Conservation (phyloP, 2,888 invertebrate species). For the Chaitophorus viminalis region DNA sequence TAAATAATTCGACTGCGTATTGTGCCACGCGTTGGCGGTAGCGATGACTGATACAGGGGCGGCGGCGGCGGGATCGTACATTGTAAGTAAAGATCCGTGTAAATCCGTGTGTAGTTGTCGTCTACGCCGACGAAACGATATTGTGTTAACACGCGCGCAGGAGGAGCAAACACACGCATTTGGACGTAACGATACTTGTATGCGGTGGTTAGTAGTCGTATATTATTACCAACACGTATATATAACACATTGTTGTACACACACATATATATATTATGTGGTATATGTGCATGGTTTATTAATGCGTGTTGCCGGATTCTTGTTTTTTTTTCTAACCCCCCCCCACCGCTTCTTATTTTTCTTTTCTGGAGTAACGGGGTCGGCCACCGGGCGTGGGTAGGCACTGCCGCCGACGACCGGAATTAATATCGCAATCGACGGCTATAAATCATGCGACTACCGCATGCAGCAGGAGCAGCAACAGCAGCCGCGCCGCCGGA, state of each 20-base stretch:
- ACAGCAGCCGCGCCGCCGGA: neutral
- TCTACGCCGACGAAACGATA: conserved; percentile 23
- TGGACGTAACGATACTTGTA: neutral
- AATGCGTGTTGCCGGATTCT: conserved; percentile 48
- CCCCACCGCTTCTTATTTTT: neutral
- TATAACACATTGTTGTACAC: neutral
- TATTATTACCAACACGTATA: neutral
- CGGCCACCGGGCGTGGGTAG: conserved; percentile 55
- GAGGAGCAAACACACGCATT: neutral
- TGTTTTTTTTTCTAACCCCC: neutral
- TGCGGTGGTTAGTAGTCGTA: neutral
- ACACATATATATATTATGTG: neutral
- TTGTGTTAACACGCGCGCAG: neutral
- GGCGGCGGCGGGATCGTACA: neutral
- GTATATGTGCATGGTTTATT: conserved; percentile 43
- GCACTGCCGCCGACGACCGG: conserved; percentile 33
- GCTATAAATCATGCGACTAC: conserved; percentile 57
- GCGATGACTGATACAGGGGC: neutral
- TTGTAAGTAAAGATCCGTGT: conserved; percentile 41
- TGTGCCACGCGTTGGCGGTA: neutral
- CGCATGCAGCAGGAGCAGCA: neutral
- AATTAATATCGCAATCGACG: conserved; percentile 57
- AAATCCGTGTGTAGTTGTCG: conserved; percentile 20
- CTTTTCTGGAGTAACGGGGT: conserved; percentile 29
- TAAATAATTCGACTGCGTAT: neutral